phyloP scores from a whole-genome alignment of 2,113 vertebrate species.

The Pygoscelis antarcticus region DNA sequence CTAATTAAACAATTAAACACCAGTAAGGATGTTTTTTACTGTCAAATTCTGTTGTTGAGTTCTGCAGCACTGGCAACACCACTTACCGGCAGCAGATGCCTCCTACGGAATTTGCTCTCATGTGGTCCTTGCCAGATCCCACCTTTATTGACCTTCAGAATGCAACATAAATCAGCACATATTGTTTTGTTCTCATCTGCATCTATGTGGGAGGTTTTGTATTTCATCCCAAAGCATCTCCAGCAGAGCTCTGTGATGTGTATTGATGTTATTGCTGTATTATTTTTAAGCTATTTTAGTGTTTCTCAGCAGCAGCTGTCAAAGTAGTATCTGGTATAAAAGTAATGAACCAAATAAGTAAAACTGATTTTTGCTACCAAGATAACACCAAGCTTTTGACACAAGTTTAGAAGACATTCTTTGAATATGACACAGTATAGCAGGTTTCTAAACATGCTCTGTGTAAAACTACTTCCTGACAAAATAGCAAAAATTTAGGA shows the following conservation, averaged over 20 bases:
- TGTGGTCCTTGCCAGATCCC: not conserved
- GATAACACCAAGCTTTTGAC: not conserved
- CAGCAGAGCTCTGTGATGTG: not conserved
- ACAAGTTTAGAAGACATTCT: not conserved
- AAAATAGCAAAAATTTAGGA: not conserved
- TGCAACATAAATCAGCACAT: not conserved
- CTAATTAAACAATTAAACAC: not conserved
- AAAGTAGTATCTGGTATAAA: not conserved
- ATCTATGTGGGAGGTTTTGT: constrained; percentile 3
- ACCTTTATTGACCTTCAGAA: not conserved
- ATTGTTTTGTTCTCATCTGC: constrained; percentile 2
- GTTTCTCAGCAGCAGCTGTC: not conserved
- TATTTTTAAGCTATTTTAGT: not conserved
- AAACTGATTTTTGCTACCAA: not conserved
- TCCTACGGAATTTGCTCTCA: not conserved
- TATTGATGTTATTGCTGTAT: not conserved
- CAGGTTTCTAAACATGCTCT: not conserved
- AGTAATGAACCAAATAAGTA: not conserved
- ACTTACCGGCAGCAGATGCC: not conserved
- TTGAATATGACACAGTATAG: not conserved
- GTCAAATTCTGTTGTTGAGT: not conserved
- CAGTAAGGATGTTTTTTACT: not conserved
- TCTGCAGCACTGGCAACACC: not conserved
- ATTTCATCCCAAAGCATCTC: constrained; percentile 2
- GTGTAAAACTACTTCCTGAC: not conserved